These are phyloP conservation scores for Odobenus rosmarus DNA, from an alignment of 2,113 vertebrate genomes.

Conservation along the genomic window DNA sequence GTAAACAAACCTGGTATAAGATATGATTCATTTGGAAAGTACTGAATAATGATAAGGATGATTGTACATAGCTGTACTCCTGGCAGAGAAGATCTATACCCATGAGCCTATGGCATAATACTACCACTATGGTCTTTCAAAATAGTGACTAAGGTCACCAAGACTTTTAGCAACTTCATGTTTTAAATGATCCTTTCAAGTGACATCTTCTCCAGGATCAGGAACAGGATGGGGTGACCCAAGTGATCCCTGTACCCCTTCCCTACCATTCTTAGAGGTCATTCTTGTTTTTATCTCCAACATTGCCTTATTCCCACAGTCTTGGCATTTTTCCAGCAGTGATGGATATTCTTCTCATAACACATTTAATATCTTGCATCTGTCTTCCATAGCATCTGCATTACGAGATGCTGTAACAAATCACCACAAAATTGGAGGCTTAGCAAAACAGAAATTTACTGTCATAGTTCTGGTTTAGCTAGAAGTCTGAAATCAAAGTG, in stretches of 20 bases:
- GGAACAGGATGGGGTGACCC: background rate
- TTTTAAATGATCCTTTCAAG: background rate
- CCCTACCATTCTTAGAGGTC: background rate
- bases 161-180: background rate
- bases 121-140: background rate
- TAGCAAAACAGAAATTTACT: slow-evolving; percentile 29
- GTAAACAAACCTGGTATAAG: background rate
- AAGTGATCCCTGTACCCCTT: background rate
- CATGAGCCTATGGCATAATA: background rate
- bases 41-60: background rate
- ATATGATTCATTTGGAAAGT: background rate
- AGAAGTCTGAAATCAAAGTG: background rate
- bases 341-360: background rate
- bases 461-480: slow-evolving; percentile 12
- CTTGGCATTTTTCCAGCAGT: slow-evolving; percentile 19
- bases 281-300: background rate
- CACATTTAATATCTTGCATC: slow-evolving; percentile 36
- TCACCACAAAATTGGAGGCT: slow-evolving; percentile 37
- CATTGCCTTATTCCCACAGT: background rate
- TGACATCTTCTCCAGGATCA: background rate
- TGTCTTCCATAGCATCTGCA: slow-evolving; percentile 37
- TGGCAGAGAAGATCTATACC: background rate
- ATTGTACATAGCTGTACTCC: background rate
- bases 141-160: background rate
- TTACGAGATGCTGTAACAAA: slow-evolving; percentile 36